Conservation (phyloP, 2,888 invertebrate genomes). For the Polietes domitor region DNA sequence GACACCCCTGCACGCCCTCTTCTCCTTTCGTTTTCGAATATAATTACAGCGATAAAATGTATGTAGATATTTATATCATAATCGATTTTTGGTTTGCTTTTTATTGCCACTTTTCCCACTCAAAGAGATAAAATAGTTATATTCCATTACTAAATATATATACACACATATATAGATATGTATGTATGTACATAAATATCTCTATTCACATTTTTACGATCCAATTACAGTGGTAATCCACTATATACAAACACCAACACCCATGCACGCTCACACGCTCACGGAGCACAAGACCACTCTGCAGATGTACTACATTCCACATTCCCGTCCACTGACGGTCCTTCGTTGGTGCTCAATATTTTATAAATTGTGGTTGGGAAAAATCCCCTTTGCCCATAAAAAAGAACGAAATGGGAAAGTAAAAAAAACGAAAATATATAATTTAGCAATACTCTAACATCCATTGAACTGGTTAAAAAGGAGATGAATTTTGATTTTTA, state of each 20-base stretch:
- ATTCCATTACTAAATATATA: neutral
- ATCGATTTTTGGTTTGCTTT: conserved; percentile 19
- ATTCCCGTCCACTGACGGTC: neutral
- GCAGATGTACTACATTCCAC: neutral
- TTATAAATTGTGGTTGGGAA: conserved; percentile 19
- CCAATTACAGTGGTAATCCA: conserved; percentile 22
- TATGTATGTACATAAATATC: neutral
- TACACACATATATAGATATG: neutral
- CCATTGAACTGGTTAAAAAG: no score
- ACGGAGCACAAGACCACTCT: neutral
- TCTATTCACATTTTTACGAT: conserved; percentile 11
- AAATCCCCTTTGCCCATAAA: conserved; percentile 3
- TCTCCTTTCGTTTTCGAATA: neutral
- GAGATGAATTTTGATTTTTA: no score
- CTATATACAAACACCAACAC: neutral
- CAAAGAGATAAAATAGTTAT: conserved; percentile 12
- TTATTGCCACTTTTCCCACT: conserved; percentile 4
- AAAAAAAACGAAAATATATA: no score
- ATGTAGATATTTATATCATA: conserved; percentile 22
- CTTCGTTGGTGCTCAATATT: neutral
- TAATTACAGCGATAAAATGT: conserved; percentile 9
- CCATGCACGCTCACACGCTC: neutral
- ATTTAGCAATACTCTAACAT: no score
- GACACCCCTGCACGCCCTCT: no score
- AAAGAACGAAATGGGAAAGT: neutral